phyloP scores from a whole-genome alignment of 1,140 invertebrate species.

The Ditylenchus dipsaci region DNA sequence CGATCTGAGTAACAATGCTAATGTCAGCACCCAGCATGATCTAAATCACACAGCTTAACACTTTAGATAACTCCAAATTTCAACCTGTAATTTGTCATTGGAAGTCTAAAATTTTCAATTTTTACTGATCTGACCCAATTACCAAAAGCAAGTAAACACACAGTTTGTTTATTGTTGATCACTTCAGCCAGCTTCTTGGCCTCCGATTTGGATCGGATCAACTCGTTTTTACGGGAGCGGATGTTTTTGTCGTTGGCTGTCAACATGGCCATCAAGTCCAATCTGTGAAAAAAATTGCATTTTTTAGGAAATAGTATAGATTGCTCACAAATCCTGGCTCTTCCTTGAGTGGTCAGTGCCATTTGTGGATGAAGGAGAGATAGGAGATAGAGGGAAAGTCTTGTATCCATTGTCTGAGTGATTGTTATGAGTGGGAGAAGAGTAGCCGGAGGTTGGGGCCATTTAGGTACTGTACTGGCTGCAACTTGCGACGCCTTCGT shows the following conservation, averaged over 20 bases:
- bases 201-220: constrained; percentile 36
- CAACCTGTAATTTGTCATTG: constrained; percentile 16
- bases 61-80: constrained; percentile 6
- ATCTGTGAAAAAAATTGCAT: no score
- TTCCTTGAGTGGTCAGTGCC: no score
- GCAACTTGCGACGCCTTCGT: constrained; percentile 10
- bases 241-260: constrained; percentile 38
- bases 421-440: background rate
- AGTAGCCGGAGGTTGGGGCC: background rate
- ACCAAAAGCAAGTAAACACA: background rate
- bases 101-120: background rate
- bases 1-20: constrained; percentile 40
- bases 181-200: constrained; percentile 40
- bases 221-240: constrained; percentile 36
- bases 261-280: constrained; percentile 21
- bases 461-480: background rate
- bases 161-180: constrained; percentile 12
- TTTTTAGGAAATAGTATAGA: no score
- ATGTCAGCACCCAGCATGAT: constrained; percentile 39
- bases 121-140: background rate
- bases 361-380: background rate
- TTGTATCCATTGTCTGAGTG: background rate
- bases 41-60: background rate
- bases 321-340: no score
- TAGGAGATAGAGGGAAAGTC: background rate